Percentiles rank a stretch among this genome's conserved stretches.
Conservation (phyloP, 2,113 vertebrate genomes). For the Cryptomyrus ogoouensis region DNA sequence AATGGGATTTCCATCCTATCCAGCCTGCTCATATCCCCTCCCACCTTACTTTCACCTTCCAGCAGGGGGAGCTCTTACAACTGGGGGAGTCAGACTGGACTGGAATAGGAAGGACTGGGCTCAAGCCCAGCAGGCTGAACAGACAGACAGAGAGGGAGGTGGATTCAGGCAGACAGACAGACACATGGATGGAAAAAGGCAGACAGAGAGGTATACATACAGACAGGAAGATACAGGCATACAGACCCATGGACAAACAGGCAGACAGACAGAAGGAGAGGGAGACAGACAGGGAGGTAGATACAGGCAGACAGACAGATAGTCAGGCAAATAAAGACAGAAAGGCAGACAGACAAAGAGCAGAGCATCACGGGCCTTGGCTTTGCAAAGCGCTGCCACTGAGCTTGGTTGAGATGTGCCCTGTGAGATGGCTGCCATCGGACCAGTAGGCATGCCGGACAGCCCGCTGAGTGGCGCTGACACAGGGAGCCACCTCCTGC, state of each 20-base stretch:
- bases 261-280: too few species aligned
- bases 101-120: neutral
- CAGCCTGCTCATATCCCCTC: neutral
- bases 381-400: neutral
- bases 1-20: neutral
- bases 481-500: neutral
- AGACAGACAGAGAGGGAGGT: neutral
- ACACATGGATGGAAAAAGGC: neutral
- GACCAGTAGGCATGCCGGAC: neutral
- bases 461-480: neutral
- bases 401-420: neutral
- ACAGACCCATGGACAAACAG: too few species aligned
- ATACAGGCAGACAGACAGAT: neutral
- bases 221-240: too few species aligned
- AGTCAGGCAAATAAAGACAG: too few species aligned
- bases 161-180: neutral
- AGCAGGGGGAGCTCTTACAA: neutral
- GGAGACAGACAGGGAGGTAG: too few species aligned
- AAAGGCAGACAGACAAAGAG: neutral
- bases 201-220: too few species aligned
- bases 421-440: neutral
- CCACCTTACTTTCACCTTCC: neutral
- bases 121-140: neutral
- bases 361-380: neutral
- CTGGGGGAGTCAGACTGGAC: neutral